These are phyloP conservation scores for Enhydra lutris DNA, from an alignment of 2,113 vertebrate species.

Conservation along the genomic window DNA sequence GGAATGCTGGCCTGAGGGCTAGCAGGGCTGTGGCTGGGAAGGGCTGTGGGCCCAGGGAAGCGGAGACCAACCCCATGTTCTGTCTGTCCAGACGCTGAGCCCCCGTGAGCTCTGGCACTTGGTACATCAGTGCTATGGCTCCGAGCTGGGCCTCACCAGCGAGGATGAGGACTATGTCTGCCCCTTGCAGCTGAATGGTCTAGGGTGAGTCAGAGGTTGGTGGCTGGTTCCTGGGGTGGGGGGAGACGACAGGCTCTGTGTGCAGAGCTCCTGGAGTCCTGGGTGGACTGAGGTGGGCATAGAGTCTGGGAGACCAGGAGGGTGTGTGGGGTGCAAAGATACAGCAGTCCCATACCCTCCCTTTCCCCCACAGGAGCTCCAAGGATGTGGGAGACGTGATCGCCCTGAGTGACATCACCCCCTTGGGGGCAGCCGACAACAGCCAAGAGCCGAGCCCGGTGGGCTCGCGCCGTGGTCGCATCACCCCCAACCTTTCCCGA, in stretches of 20 bases:
- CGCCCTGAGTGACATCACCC: slow-evolving; percentile 85
- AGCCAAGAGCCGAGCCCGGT: slow-evolving; percentile 74
- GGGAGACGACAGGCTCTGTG: background rate
- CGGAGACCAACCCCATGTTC: background rate
- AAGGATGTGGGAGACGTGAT: slow-evolving; percentile 90
- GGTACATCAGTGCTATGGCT: slow-evolving; percentile 94
- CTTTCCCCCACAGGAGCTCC: slow-evolving; percentile 78
- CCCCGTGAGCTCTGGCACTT: slow-evolving; percentile 94
- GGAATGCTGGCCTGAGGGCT: background rate
- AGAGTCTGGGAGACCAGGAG: background rate
- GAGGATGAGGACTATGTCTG: slow-evolving; percentile 95
- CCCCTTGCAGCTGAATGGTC: slow-evolving; percentile 90
- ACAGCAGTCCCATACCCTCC: background rate
- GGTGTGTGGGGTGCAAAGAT: background rate
- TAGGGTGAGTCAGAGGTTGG: slow-evolving; percentile 85
- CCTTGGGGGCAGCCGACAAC: slow-evolving; percentile 70
- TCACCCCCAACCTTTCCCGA: slow-evolving; percentile 77
- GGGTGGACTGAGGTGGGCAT: background rate
- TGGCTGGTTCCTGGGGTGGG: fast-evolving
- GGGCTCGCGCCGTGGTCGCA: slow-evolving; percentile 68
- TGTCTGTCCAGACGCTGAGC: slow-evolving; percentile 86
- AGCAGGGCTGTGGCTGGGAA: fast-evolving
- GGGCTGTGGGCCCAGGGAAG: background rate
- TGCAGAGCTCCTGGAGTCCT: background rate
- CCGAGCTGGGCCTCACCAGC: slow-evolving; percentile 93